phyloP scores from a whole-genome alignment of 2,113 vertebrate genomes.

The Nyctibius bracteatus region DNA sequence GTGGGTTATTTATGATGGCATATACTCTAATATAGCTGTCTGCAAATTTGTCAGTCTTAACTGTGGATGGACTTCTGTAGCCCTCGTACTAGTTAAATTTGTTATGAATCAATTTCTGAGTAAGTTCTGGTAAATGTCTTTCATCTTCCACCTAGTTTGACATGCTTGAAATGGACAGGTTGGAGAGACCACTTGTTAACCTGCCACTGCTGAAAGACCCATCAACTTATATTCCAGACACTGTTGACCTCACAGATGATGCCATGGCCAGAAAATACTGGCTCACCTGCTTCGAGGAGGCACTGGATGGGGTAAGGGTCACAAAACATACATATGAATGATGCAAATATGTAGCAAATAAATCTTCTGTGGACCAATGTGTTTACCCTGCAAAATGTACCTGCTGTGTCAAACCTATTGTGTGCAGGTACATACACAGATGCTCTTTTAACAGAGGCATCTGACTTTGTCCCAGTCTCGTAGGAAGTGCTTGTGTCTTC shows the following conservation, averaged over 20 bases:
- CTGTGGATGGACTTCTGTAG: background rate
- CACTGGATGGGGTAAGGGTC: slow-evolving; percentile 87
- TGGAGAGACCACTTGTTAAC: slow-evolving; percentile 90
- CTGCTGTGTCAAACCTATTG: background rate
- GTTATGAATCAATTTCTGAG: background rate
- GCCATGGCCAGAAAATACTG: slow-evolving; percentile 92
- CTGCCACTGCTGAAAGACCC: slow-evolving; percentile 91
- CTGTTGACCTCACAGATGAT: slow-evolving; percentile 91
- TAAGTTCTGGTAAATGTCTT: background rate
- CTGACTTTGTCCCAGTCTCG: background rate
- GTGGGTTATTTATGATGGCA: background rate
- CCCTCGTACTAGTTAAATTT: background rate
- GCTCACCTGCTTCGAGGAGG: slow-evolving; percentile 96
- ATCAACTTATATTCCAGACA: slow-evolving; percentile 93
- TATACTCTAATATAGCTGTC: background rate
- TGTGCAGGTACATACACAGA: background rate
- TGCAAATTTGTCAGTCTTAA: background rate
- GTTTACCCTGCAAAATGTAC: background rate
- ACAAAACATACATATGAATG: background rate
- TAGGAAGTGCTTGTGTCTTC: background rate
- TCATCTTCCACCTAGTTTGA: slow-evolving; percentile 81
- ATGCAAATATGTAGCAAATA: too few species aligned
- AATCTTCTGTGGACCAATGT: fast-evolving
- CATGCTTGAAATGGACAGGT: slow-evolving; percentile 96
- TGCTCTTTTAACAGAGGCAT: background rate